Evolutionary conservation across 2,113 vertebrate species (phyloP), one percentile per base, ranked within the genome.

Genomic region (Nycticebus coucang): DNA sequence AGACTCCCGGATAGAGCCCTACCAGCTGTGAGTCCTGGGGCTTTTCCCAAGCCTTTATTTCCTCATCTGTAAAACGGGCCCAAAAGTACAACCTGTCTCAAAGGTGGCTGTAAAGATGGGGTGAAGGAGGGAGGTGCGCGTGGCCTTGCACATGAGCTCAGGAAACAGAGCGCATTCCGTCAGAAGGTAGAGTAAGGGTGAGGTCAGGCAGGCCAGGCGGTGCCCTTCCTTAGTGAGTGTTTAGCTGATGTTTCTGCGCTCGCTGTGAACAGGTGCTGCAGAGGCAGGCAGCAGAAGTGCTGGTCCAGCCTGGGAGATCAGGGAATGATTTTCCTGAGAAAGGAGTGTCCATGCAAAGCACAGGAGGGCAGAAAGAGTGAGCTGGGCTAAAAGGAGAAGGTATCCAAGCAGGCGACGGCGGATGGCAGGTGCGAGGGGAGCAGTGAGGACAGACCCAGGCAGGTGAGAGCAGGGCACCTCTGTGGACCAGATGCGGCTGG

Each of bases 81-180:
- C 2, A 14, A 35, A 78, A 84, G 19, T 0, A 68, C 30, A 1
- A 7, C 59, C 62, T 24, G 11, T 45, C 35, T 64, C 60, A 55
- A 13, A 55, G 57, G 22, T 4, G 33, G 62, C 57, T 14, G 5
- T 3, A 62, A 59, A 82, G 53, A n/a, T 26, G 19, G 26, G 89
- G 30, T 0, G 19, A 53, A 66, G 21, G 55, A 45, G 21, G 37
- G 13, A 66, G 24, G 5, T 7, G 8, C 0, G 18, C 12, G 4
- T 0, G 1, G n/a, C 59, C 2, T 5, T 9, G 55, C 11, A 18
- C 0, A 1, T 0, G 18, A 22, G 77, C 57, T 89, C 30, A 37
- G 24, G 33, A 35, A 14, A n/a, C 24, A 5, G 64, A 50, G 68
- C 45, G 50, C 60, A n/a, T 2, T 22, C 4, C 18, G 30, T 79